Conservation (phyloP, 2,113 vertebrate species). For the Xyrauchen texanus region DNA sequence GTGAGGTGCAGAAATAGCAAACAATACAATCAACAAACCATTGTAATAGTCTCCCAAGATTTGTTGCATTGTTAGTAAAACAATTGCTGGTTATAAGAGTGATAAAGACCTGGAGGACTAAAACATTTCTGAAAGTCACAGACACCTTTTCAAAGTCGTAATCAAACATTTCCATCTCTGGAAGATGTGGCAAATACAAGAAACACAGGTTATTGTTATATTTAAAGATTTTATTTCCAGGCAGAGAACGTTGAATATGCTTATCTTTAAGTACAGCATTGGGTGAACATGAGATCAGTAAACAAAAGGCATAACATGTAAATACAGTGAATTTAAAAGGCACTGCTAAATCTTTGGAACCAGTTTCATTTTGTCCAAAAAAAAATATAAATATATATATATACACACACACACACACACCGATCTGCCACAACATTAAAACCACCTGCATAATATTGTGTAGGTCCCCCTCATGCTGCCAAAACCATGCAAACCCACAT, state of each 20-base stretch:
- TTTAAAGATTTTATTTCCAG: conserved; percentile 43
- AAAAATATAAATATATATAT: too few species aligned
- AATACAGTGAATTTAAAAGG: conserved; percentile 44
- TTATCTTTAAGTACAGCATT: conserved; percentile 37
- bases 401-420: too few species aligned
- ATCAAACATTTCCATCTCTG: not conserved
- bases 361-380: not conserved
- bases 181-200: not conserved
- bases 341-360: conserved; percentile 38
- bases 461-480: too few species aligned
- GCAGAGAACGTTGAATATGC: not conserved
- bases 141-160: not conserved
- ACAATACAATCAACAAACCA: too few species aligned
- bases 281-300: conserved; percentile 10
- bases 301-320: not conserved
- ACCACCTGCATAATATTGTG: too few species aligned
- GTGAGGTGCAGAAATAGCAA: too few species aligned
- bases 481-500: too few species aligned
- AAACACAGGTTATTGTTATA: not conserved
- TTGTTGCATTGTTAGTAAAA: too few species aligned
- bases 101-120: too few species aligned
- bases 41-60: too few species aligned
- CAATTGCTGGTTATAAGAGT: too few species aligned
- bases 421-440: too few species aligned
- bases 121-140: not conserved